Evolutionary conservation across 1,140 invertebrate species (phyloP), one percentile per base, ranked within the genome.

Genomic region (Pomacea maculata): DNA sequence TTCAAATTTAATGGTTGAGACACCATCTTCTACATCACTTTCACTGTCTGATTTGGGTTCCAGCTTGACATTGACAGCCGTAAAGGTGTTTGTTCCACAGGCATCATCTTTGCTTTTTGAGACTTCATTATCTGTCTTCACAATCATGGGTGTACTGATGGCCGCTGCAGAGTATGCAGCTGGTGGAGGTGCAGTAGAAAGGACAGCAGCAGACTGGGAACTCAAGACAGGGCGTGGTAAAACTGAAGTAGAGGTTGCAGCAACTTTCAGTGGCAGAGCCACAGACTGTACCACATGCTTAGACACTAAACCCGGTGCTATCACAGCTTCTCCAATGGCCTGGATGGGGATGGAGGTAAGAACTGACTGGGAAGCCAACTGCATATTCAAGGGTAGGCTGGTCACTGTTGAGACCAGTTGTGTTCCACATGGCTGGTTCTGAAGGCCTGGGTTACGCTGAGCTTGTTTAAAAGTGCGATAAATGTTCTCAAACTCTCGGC

Each of bases 401-500:
- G 65, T 45, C 17, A 61, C 65, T 15, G 45, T n/a, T 8, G 55
- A 19, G 25, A 25, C 79, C 52, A 25, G 73, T 21, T 75, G 73
- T 21, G 52, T 6, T 54, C 73, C 61, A n/a, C 74, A 55, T 29
- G 14, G 9, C 25, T 15, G 54, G 64, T 8, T 21, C 45, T 52
- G 54, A 19, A n/a, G 1, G 54, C 63, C 19, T 64, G 70, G 19
- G 29, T 80, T 57, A 64, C 83, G 80, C 45, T 85, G 84, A 14
- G 83, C 82, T 45, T 88, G 85, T 57, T 87, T 81, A 67, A 85
- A 90, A 61, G 81, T 87, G 71, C 85, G 85, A 82, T 91, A 90
- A 1, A 88, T 87, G 70, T 83, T 86, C 64, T 91, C 89, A 85
- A 90, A 90, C 80, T 91, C 88, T 65, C 88, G 81, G 8, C 90